A percentile compares a stretch with the other conserved stretches of the same genome.
These are phyloP conservation scores for Belonocnema kinseyi DNA, from an alignment of 1,140 invertebrate species.

Conservation along the genomic window DNA sequence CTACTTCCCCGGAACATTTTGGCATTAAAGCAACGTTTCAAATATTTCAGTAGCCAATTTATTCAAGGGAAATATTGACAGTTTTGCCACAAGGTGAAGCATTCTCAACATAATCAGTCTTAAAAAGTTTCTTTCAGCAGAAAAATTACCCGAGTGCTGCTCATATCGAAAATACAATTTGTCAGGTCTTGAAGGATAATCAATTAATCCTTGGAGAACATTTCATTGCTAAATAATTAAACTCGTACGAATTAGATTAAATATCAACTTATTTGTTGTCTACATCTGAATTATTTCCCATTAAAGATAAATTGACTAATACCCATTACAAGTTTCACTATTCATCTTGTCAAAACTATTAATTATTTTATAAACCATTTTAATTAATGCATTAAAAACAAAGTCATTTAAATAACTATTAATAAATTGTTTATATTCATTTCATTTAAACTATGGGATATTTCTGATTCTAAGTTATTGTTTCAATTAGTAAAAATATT, in stretches of 20 bases:
- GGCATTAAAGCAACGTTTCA: background rate
- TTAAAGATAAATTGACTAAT: no score
- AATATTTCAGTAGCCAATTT: slow-evolving; percentile 16
- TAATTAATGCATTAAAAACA: no score
- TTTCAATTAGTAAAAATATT: no score
- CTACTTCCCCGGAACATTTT: background rate
- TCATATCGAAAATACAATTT: slow-evolving; percentile 49
- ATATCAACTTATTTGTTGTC: no score
- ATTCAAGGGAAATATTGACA: slow-evolving; percentile 1
- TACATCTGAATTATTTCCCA: no score
- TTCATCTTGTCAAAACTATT: no score
- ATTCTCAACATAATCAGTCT: background rate
- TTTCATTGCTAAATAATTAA: slow-evolving; percentile 43
- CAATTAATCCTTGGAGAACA: slow-evolving; percentile 42
- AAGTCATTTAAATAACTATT: no score
- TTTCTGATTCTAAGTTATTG: no score
- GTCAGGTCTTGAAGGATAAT: slow-evolving; percentile 41
- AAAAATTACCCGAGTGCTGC: slow-evolving; percentile 26
- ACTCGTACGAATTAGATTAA: background rate
- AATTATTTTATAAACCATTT: no score
- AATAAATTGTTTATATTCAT: no score
- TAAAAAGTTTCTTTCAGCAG: background rate
- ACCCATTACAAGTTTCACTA: no score
- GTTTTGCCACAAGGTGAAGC: slow-evolving; percentile 15
- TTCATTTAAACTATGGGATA: no score